Evolutionary conservation across 2,113 vertebrate genomes (phyloP), one percentile per base, ranked within the genome.

Genomic region (Hippocampus abdominalis): DNA sequence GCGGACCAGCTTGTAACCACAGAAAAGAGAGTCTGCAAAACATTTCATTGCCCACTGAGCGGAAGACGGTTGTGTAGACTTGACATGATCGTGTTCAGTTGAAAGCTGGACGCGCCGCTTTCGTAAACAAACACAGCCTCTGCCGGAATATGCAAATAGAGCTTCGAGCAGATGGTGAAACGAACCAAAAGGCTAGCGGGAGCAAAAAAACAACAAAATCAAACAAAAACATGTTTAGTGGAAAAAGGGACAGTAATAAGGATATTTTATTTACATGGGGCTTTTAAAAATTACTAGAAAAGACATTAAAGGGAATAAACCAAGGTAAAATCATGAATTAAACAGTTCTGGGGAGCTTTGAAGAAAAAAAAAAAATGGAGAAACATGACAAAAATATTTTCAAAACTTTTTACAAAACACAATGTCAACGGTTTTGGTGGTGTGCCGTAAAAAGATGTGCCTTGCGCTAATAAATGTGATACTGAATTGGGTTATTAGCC

Each of bases 141-240:
- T 5, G 54, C 63, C 23, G 67, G 29, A 70, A 69, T 6, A 66
- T 73, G 79, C 85, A 87, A 79, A 83, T 78, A 82, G 85, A 82
- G 74, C 81, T 48, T 69, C 7, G 4, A 70, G 72, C 87, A 89
- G 87, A 87, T 86, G 84, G 87, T 51, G 53, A 68, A 81, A 70
- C 36, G 21, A 83, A 68, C 20, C 63, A 70, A 75, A 32, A 70
- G 68, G 63, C 70, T 61, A 36, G 25, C 59, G 32, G 51, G 21
- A 12, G 12, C 42, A 10, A 10, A 44, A 44, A 13, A 12, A 42
- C 59, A 57, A 65, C 63, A 70, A 57, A 63, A 54, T 3, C 57
- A 64, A 65, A 64, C n/a, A 70, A n/a, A 40, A 71, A 72, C 80
- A 76, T 82, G 80, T 80, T 81, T 77, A 82, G 72, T 64, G 57